Evolutionary conservation across 2,797 vertebrate genomes (phyloP), one percentile per base, ranked within the genome.

Genomic region (Etheostoma perlongum): DNA sequence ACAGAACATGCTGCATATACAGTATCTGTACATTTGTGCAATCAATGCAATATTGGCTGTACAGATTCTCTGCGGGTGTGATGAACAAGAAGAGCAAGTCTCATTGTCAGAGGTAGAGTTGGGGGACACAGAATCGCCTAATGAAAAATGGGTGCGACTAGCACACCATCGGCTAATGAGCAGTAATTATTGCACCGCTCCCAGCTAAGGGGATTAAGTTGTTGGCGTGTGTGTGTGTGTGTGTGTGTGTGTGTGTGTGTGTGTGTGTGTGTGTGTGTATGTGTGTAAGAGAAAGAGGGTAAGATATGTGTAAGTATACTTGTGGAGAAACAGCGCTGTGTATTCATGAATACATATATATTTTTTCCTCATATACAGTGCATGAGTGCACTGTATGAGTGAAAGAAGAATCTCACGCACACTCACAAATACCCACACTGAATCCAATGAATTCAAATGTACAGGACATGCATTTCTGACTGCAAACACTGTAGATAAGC

Each of bases 81-180:
- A 94, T 91, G 78, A 85, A 93, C 57, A 78, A 86, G 82, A 78
- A 63, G 66, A 84, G 81, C 80, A 73, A 77, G 70, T 52, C 68
- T 77, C 30, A 0, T 87, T 85, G 86, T 93, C 88, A 90, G 82
- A 81, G 85, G 87, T 87, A 81, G 73, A 73, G 82, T 76, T 57
- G 79, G 82, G 83, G 76, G 70, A 67, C 79, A 86, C 76, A 16
- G 85, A 92, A 84, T 80, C 58, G 82, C 52, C 85, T 89, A 74
- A 88, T 94, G 93, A 95, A 93, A 93, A 94, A 95, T 95, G 85
- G 85, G 89, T 79, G 86, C 90, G 88, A 96, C 95, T 95, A 95
- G 89, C 81, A 63, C 72, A 87, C 74, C 84, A 74, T 83, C 62
- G 59, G 79, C 87, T 95, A 95, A 95, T 93, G 91, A 95, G 91